These are phyloP conservation scores for Drosophila pallidifrons DNA, from an alignment of 1,140 invertebrate species.

Conservation along the genomic window DNA sequence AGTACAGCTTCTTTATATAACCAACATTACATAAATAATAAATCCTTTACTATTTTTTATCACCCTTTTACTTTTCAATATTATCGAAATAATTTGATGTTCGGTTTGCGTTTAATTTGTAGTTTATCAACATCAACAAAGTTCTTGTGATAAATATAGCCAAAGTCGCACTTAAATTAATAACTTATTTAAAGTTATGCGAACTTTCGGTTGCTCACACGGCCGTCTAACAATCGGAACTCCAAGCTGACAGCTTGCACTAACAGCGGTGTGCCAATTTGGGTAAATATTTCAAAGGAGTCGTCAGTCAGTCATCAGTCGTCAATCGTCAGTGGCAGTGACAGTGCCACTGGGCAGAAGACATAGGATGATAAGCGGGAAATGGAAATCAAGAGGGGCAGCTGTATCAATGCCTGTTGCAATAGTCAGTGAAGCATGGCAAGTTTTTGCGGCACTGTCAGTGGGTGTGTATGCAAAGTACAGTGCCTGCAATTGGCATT, in stretches of 20 bases:
- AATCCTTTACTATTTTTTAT: too few species aligned
- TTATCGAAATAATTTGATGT: too few species aligned
- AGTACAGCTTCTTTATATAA: too few species aligned
- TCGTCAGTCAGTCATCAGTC: slow-evolving; percentile 37
- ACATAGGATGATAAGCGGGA: background rate
- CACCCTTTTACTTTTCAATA: too few species aligned
- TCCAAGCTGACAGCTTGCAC: background rate
- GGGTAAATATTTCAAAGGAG: slow-evolving; percentile 32
- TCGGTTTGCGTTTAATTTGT: too few species aligned
- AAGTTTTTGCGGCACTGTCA: slow-evolving; percentile 5
- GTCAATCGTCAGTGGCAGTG: background rate
- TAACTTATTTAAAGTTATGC: background rate
- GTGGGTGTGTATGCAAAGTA: background rate
- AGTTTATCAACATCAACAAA: too few species aligned
- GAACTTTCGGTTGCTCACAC: background rate
- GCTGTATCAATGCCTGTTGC: slow-evolving; percentile 18
- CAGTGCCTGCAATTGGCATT: slow-evolving; percentile 28
- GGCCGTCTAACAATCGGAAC: background rate
- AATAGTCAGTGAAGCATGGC: slow-evolving; percentile 33
- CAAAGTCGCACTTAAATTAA: background rate
- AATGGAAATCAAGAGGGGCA: background rate
- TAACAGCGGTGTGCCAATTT: slow-evolving; percentile 47
- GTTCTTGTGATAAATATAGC: too few species aligned
- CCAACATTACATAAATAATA: too few species aligned
- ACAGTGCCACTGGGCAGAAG: background rate